A percentile compares a stretch with the other conserved stretches of the same genome.
Evolutionary conservation across 2,888 invertebrate genomes (phyloP).

Genomic region (Spisula subtruncata): DNA sequence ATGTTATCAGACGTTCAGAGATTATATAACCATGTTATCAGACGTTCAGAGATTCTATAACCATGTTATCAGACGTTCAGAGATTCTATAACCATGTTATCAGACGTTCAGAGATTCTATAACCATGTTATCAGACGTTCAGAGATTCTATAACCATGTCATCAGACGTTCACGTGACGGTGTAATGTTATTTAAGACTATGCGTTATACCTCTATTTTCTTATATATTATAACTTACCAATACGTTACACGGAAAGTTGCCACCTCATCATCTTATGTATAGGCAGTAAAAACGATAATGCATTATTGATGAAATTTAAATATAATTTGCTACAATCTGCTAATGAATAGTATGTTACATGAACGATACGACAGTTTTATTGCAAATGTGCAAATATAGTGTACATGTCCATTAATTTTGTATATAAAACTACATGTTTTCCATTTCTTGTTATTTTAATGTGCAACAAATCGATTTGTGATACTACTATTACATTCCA

Average conservation of each 20-base stretch:
- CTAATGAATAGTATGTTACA: not conserved
- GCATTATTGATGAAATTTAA: slow-evolving; percentile 15
- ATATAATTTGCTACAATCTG: not conserved
- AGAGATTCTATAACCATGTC: too few relatives aligned
- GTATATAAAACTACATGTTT: too few relatives aligned
- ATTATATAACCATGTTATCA: not conserved
- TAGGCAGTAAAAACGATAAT: not conserved
- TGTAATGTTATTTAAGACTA: not conserved
- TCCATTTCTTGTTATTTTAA: too few relatives aligned
- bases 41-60: too few relatives aligned
- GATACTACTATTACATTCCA: not conserved
- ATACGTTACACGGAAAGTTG: too few relatives aligned
- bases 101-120: too few relatives aligned
- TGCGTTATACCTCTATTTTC: not conserved
- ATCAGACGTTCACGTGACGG: not conserved
- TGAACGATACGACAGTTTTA: not conserved
- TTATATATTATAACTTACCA: too few relatives aligned
- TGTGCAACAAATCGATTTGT: not conserved
- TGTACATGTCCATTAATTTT: too few relatives aligned
- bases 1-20: not conserved
- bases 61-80: not conserved
- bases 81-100: too few relatives aligned
- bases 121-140: not conserved
- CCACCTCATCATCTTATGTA: too few relatives aligned
- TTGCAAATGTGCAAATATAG: not conserved